Evolutionary conservation across 1,140 invertebrate genomes (phyloP).

Genomic region (Carposina sasakii): DNA sequence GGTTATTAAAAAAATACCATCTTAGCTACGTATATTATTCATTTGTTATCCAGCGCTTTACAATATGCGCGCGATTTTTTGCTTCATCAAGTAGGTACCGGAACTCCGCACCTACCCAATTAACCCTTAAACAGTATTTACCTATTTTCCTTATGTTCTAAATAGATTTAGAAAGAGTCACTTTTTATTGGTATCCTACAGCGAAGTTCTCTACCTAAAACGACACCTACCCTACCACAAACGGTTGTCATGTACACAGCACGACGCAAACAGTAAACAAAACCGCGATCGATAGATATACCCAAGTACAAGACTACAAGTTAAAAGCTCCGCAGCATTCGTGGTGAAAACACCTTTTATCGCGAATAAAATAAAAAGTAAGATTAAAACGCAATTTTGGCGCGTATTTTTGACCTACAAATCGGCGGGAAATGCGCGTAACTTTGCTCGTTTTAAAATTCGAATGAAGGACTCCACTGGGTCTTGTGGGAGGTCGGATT

Average conservation of each 20-base stretch:
- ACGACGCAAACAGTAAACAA: slow-evolving; percentile 66
- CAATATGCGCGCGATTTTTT: too few relatives aligned
- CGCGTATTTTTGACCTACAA: slow-evolving; percentile 26
- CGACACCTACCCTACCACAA: slow-evolving; percentile 43
- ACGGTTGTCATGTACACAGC: slow-evolving; percentile 70
- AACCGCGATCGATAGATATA: slow-evolving; percentile 62
- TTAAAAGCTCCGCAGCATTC: slow-evolving; percentile 49
- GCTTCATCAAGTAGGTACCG: too few relatives aligned
- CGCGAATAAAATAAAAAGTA: not conserved
- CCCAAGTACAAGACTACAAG: slow-evolving; percentile 34
- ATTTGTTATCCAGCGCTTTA: too few relatives aligned
- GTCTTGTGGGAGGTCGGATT: slow-evolving; percentile 29
- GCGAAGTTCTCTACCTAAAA: too few relatives aligned
- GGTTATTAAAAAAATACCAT: too few relatives aligned
- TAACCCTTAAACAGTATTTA: too few relatives aligned
- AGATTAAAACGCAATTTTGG: slow-evolving; percentile 12
- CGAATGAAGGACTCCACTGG: slow-evolving; percentile 47
- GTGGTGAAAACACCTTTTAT: slow-evolving; percentile 31
- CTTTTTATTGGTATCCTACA: too few relatives aligned
- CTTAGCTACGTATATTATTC: too few relatives aligned
- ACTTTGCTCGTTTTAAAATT: slow-evolving; percentile 28
- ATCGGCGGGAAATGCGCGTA: slow-evolving; percentile 47
- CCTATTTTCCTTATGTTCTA: too few relatives aligned
- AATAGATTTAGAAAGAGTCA: too few relatives aligned
- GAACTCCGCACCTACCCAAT: too few relatives aligned